Evolutionary conservation across 2,113 vertebrate genomes (phyloP).

Genomic region (Paradisaea rubra): DNA sequence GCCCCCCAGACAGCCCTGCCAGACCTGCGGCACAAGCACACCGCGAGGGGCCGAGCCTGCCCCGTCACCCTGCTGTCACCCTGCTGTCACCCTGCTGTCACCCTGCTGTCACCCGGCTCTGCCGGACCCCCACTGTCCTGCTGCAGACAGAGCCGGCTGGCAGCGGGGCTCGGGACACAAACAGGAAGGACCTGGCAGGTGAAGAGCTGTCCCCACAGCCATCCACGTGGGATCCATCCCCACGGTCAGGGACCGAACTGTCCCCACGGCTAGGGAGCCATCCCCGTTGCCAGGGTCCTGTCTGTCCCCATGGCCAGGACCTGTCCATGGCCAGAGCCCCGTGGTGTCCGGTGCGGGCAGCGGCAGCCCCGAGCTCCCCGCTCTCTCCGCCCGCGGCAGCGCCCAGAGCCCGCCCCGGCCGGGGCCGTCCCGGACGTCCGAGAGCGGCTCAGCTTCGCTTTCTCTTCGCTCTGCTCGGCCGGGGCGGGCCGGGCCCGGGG

Average conservation of each 20-base stretch:
- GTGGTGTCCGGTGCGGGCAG: background rate
- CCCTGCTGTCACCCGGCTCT: background rate
- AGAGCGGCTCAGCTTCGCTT: background rate
- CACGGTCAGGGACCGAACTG: background rate
- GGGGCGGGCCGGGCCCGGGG: background rate
- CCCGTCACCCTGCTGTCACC: background rate
- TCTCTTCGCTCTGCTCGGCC: background rate
- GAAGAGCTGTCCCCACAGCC: background rate
- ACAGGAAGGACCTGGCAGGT: background rate
- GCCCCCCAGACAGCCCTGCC: background rate
- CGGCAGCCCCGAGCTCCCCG: background rate
- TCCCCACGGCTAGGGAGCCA: background rate
- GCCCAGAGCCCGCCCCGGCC: background rate
- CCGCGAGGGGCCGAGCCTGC: background rate
- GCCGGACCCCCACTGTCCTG: background rate
- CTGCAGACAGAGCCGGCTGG: background rate
- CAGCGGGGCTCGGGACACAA: background rate
- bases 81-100: background rate
- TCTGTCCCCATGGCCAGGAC: background rate
- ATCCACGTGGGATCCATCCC: background rate
- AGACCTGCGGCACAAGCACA: background rate
- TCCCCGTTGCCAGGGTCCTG: background rate
- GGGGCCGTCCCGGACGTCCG: background rate
- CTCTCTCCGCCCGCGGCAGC: background rate
- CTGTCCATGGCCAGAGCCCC: too few relatives aligned